phyloP scores from a whole-genome alignment of 2,113 vertebrate species.

The Corythornis madagascariensis region DNA sequence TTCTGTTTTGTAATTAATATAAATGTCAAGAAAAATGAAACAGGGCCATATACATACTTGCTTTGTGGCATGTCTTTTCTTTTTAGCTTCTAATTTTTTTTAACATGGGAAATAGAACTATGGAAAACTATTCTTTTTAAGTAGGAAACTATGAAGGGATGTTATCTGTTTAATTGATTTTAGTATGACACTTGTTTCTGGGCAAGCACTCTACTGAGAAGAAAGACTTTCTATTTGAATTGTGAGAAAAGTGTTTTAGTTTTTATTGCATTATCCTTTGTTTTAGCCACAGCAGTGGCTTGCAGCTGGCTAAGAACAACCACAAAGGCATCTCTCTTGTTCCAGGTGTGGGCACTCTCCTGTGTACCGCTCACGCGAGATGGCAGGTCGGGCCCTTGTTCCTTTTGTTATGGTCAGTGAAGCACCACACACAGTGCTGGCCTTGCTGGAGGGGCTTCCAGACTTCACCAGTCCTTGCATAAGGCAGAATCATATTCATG shows the following conservation, averaged over 20 bases:
- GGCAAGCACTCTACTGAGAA: neutral
- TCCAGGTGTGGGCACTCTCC: conserved; percentile 86
- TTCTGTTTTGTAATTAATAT: neutral
- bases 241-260: neutral
- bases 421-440: conserved; percentile 73
- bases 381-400: conserved; percentile 91
- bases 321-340: neutral
- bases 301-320: neutral
- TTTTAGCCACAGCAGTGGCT: neutral
- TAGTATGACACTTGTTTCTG: neutral
- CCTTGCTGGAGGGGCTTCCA: conserved; percentile 83
- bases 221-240: neutral
- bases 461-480: conserved; percentile 46
- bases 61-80: neutral
- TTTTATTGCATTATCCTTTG: neutral
- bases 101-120: too few relatives aligned
- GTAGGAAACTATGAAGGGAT: neutral
- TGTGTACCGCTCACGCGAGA: conserved; percentile 88
- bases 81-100: neutral
- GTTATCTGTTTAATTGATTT: neutral
- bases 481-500: conserved; percentile 89
- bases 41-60: neutral
- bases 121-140: neutral
- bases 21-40: neutral
- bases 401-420: conserved; percentile 86